Conservation (phyloP, 2,113 vertebrate species). For the Pollachius pollachius region DNA sequence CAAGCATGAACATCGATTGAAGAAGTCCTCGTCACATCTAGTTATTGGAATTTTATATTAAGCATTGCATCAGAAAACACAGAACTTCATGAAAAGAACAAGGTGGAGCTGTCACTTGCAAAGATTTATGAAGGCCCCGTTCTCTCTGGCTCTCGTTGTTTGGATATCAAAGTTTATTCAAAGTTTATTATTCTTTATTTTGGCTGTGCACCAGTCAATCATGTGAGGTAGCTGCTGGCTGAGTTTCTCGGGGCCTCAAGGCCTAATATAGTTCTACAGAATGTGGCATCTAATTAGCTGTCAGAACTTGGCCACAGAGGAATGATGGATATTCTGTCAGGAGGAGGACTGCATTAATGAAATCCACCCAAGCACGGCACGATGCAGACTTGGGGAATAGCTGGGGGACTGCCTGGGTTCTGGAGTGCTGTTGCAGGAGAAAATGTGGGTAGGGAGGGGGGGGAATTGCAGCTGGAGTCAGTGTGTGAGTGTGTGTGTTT, state of each 20-base stretch:
- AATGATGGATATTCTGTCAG: slow-evolving; percentile 79
- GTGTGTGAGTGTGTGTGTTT: slow-evolving; percentile 25
- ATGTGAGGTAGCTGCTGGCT: not conserved
- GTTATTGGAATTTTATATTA: no score
- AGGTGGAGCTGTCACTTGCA: slow-evolving; percentile 18
- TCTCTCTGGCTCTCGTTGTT: slow-evolving; percentile 16
- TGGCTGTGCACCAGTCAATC: slow-evolving; percentile 1
- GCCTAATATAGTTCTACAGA: slow-evolving; percentile 63
- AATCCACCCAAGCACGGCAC: slow-evolving; percentile 66
- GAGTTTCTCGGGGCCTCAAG: slow-evolving; percentile 50
- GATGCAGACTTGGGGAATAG: slow-evolving; percentile 48
- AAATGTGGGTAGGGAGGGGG: slow-evolving; percentile 5
- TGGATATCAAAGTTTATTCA: slow-evolving; percentile 12
- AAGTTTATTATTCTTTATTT: not conserved
- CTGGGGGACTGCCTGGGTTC: slow-evolving; percentile 39
- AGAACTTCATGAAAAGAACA: not conserved
- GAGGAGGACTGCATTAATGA: slow-evolving; percentile 75
- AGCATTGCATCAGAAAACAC: no score
- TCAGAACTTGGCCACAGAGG: slow-evolving; percentile 78
- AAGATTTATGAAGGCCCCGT: slow-evolving; percentile 35
- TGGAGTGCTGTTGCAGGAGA: slow-evolving; percentile 37
- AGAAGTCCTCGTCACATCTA: no score
- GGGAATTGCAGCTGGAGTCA: slow-evolving; percentile 44
- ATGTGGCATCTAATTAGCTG: slow-evolving; percentile 85
- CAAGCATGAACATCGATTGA: no score